phyloP scores from a whole-genome alignment of 1,140 invertebrate species.

The Hycleus cichorii region DNA sequence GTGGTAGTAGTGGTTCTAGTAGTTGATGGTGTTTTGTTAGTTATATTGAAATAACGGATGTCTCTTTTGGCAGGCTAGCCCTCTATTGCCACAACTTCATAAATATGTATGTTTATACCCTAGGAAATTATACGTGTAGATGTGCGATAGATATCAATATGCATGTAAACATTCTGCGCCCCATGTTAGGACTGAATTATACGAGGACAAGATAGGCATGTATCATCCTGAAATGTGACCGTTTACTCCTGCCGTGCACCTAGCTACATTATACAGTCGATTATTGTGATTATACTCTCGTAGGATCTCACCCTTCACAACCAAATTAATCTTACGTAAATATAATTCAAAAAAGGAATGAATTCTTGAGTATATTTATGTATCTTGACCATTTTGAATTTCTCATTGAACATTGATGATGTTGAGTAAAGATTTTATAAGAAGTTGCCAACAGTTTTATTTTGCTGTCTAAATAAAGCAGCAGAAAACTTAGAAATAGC shows the following conservation, averaged over 20 bases:
- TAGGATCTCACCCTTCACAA: neutral
- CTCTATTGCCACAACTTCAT: slow-evolving; percentile 26
- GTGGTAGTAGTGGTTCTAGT: slow-evolving; percentile 24
- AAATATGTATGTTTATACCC: slow-evolving; percentile 30
- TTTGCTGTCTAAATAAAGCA: too few relatives aligned
- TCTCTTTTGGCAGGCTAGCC: slow-evolving; percentile 20
- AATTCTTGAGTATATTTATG: too few relatives aligned
- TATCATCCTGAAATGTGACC: slow-evolving; percentile 20
- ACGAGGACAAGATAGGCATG: slow-evolving; percentile 26
- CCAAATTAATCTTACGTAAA: neutral
- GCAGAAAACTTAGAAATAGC: too few relatives aligned
- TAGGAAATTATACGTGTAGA: slow-evolving; percentile 39
- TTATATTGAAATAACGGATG: slow-evolving; percentile 20
- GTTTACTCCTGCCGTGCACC: slow-evolving; percentile 11
- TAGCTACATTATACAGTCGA: slow-evolving; percentile 8
- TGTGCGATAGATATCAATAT: slow-evolving; percentile 41
- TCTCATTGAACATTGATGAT: too few relatives aligned
- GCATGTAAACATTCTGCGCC: slow-evolving; percentile 38
- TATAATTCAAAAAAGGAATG: too few relatives aligned
- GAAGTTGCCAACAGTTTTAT: too few relatives aligned
- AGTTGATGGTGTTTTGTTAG: too few relatives aligned
- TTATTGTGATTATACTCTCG: neutral
- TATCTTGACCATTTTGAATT: too few relatives aligned
- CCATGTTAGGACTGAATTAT: slow-evolving; percentile 36
- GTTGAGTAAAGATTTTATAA: too few relatives aligned